These are phyloP conservation scores for Orchesellides sinensis DNA, from an alignment of 2,888 invertebrate species.

Conservation along the genomic window DNA sequence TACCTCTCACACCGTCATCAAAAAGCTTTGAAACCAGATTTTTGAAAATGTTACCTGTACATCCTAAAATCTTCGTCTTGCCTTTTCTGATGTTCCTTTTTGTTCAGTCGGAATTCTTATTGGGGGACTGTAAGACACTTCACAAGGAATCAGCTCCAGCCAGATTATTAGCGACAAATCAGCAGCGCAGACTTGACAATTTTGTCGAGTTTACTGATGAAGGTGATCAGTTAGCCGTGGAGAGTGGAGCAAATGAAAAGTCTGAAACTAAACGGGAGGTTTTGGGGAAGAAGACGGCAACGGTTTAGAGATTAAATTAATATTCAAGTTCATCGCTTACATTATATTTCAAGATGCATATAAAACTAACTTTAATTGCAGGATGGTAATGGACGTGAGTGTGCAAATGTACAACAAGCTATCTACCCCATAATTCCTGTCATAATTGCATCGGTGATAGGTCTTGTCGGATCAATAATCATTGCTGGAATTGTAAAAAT, in stretches of 20 bases:
- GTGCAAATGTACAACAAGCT: slow-evolving; percentile 50
- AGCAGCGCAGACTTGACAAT: slow-evolving; percentile 29
- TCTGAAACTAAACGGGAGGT: neutral
- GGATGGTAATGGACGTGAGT: slow-evolving; percentile 24
- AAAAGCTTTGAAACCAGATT: neutral
- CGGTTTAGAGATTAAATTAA: slow-evolving; percentile 8
- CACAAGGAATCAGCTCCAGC: neutral
- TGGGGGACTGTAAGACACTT: slow-evolving; percentile 21
- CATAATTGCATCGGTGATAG: slow-evolving; percentile 49
- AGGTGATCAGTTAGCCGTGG: slow-evolving; percentile 52
- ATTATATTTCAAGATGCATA: neutral
- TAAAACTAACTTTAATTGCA: neutral
- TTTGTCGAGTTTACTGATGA: slow-evolving; percentile 55
- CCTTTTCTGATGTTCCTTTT: neutral
- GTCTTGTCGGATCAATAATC: slow-evolving; percentile 53
- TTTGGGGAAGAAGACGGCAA: slow-evolving; percentile 3
- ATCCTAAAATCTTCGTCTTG: too few relatives aligned
- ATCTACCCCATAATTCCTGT: slow-evolving; percentile 53
- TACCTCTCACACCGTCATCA: neutral
- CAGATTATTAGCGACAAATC: too few relatives aligned
- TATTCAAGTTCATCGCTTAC: too few relatives aligned
- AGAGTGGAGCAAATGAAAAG: slow-evolving; percentile 16
- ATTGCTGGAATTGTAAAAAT: slow-evolving; percentile 48
- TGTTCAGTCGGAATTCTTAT: neutral
- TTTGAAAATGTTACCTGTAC: neutral